A percentile compares a stretch with the other conserved stretches of the same genome.
Conservation (phyloP, 2,113 vertebrate genomes). For the Sylvia atricapilla region DNA sequence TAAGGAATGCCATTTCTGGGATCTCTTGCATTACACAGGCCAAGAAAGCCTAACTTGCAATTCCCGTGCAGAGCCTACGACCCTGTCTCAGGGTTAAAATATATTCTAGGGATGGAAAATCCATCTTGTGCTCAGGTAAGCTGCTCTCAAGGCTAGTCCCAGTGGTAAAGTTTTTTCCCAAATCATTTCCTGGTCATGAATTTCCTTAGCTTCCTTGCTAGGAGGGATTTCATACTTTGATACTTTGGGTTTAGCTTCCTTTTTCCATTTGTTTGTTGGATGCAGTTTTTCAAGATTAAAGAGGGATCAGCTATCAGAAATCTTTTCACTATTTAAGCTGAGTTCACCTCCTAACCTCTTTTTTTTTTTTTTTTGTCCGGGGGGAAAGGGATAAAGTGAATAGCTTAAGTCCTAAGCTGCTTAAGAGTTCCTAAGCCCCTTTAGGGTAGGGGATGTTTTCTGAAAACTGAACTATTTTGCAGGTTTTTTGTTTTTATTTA, state of each 20-base stretch:
- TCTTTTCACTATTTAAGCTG: conserved; percentile 14
- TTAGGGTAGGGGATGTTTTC: background rate
- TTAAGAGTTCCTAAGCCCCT: conserved; percentile 50
- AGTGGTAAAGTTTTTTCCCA: background rate
- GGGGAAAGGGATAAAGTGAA: background rate
- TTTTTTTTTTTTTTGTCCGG: too few relatives aligned
- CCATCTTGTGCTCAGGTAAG: background rate
- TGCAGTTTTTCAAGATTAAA: background rate
- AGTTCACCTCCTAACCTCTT: background rate
- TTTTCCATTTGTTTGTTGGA: background rate
- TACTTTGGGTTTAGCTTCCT: background rate
- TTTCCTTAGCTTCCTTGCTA: background rate
- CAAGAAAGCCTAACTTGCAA: background rate
- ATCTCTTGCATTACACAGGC: background rate
- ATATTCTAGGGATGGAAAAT: background rate
- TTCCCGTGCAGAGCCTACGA: background rate
- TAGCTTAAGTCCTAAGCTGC: conserved; percentile 25
- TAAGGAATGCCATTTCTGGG: background rate
- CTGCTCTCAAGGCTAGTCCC: background rate
- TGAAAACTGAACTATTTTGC: background rate
- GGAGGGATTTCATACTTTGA: background rate
- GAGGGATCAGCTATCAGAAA: conserved; percentile 14
- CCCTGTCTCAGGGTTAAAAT: background rate
- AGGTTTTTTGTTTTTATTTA: background rate
- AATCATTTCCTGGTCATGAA: background rate